A percentile compares a stretch with the other conserved stretches of the same genome.
phyloP scores from a whole-genome alignment of 2,797 vertebrate genomes.

The Macropodus opercularis region DNA sequence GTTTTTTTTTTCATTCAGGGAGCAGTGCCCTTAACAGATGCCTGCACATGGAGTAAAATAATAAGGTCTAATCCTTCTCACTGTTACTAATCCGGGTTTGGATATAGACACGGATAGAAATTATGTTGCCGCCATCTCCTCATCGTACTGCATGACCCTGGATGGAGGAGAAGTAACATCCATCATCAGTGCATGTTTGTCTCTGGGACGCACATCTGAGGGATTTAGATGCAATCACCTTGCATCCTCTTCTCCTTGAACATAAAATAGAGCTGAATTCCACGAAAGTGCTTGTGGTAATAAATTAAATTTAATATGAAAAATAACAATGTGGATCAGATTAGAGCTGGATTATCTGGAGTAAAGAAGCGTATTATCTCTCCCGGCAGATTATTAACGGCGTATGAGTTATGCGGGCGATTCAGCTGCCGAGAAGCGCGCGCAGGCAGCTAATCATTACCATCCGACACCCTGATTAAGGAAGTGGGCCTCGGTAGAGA shows the following conservation, averaged over 20 bases:
- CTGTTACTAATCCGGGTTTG: conserved; percentile 64
- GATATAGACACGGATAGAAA: conserved; percentile 64
- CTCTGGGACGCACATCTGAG: conserved; percentile 30
- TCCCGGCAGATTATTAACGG: conserved; percentile 72
- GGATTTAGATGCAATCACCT: conserved; percentile 78
- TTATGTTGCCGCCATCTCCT: conserved; percentile 63
- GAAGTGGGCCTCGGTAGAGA: conserved; percentile 74
- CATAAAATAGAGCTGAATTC: conserved; percentile 52
- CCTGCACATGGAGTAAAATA: conserved; percentile 52
- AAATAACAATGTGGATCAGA: conserved; percentile 59
- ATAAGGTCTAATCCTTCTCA: conserved; percentile 71
- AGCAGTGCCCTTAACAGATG: conserved; percentile 67
- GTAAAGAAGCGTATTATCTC: conserved; percentile 69
- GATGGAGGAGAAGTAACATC: conserved; percentile 45
- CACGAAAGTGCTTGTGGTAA: conserved; percentile 61
- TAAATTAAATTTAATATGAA: conserved; percentile 69
- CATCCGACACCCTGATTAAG: conserved; percentile 76
- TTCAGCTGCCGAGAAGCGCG: conserved; percentile 35
- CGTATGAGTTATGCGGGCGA: conserved; percentile 50
- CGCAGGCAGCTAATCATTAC: conserved; percentile 76
- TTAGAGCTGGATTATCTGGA: conserved; percentile 63
- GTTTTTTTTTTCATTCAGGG: conserved; percentile 56
- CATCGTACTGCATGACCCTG: conserved; percentile 50
- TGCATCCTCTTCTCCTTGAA: conserved; percentile 60
- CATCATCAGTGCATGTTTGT: conserved; percentile 20